Conservation (phyloP, 2,888 invertebrate species). For the Podabrus alpinus region DNA sequence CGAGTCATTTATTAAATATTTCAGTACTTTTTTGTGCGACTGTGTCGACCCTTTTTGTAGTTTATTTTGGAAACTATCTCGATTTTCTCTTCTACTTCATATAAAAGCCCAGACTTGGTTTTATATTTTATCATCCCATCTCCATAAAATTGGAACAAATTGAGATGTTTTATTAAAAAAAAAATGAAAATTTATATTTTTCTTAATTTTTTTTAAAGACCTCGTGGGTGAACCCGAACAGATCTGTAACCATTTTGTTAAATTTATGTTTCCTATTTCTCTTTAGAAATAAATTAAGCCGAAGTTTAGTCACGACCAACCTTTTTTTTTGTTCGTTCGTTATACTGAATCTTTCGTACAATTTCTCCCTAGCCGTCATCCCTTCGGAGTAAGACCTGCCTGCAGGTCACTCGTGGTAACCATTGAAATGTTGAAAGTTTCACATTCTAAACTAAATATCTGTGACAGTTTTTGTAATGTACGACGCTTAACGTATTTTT, state of each 20-base stretch:
- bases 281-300: conserved; percentile 8
- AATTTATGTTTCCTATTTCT: not conserved
- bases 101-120: not conserved
- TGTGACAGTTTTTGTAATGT: conserved; percentile 23
- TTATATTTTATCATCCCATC: not conserved
- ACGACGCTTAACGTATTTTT: conserved; percentile 5
- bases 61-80: not conserved
- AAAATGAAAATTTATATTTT: not conserved
- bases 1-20: not conserved
- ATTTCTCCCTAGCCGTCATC: not conserved
- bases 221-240: not conserved
- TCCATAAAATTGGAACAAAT: not conserved
- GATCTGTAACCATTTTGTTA: conserved; percentile 2
- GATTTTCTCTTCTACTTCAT: not conserved
- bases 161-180: not conserved
- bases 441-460: conserved; percentile 22
- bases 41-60: not conserved
- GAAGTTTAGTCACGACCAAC: conserved; percentile 14
- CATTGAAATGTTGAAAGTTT: conserved; percentile 1
- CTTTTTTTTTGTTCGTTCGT: conserved; percentile 8
- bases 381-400: not conserved
- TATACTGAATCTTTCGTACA: not conserved
- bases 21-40: not conserved
- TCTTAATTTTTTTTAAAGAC: not conserved
- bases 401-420: not conserved